Conservation (phyloP, 2,113 vertebrate species). For the Labeo rohita region DNA sequence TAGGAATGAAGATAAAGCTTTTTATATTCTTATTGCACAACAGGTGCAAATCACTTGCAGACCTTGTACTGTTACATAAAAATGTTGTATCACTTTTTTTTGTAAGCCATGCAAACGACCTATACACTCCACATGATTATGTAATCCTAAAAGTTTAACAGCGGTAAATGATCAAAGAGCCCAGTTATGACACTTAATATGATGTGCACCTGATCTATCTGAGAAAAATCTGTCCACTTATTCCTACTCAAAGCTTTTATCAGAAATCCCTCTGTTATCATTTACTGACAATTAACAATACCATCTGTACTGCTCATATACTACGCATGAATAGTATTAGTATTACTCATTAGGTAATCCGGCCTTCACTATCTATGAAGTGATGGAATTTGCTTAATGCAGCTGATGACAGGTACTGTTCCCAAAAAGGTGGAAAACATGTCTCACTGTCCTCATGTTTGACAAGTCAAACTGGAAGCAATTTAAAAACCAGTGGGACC, state of each 20-base stretch:
- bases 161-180: not conserved
- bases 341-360: not conserved
- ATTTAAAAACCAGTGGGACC: not conserved
- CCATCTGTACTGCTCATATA: not conserved
- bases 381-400: not conserved
- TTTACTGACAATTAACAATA: not conserved
- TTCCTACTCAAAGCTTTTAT: not conserved
- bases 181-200: not conserved
- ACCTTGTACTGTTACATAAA: slow-evolving; percentile 30
- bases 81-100: not conserved
- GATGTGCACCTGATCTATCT: not conserved
- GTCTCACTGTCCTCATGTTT: not conserved
- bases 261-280: not conserved
- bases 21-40: slow-evolving; percentile 28
- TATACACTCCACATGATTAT: not conserved
- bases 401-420: not conserved
- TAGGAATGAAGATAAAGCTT: not conserved
- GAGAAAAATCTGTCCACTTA: not conserved
- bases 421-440: not conserved
- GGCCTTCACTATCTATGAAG: not conserved
- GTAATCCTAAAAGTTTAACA: slow-evolving; percentile 1
- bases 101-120: not conserved
- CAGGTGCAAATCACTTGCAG: slow-evolving; percentile 13
- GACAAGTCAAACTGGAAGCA: not conserved
- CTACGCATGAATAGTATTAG: not conserved